Percentiles rank a stretch among this genome's conserved stretches.
Evolutionary conservation across 2,113 vertebrate genomes (phyloP).

Genomic region (Jaculus jaculus): DNA sequence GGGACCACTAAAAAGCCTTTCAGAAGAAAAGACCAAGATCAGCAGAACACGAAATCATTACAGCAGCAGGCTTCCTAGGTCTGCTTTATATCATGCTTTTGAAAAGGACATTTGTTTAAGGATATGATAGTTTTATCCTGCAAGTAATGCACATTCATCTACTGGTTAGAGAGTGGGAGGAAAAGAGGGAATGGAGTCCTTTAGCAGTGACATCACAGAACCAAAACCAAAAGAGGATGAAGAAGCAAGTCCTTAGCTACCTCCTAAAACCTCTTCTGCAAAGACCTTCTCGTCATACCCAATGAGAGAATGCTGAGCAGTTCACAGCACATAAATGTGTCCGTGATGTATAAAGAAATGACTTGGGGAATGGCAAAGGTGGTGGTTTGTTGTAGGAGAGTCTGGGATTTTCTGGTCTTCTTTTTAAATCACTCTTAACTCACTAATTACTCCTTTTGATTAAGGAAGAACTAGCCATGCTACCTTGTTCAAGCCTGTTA

Average conservation of each 20-base stretch:
- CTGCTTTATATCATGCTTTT: slow-evolving; percentile 85
- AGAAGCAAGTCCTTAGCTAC: neutral
- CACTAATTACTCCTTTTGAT: slow-evolving; percentile 37
- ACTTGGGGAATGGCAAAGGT: neutral
- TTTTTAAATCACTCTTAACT: slow-evolving; percentile 8
- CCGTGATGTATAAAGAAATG: neutral
- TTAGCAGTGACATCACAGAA: slow-evolving; percentile 64
- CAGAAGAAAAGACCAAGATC: slow-evolving; percentile 85
- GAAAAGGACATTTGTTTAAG: slow-evolving; percentile 88
- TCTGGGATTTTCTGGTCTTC: neutral
- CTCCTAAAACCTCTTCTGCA: slow-evolving; percentile 1
- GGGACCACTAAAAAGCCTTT: slow-evolving; percentile 89
- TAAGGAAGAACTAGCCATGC: neutral
- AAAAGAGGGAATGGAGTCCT: neutral
- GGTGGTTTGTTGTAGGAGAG: neutral
- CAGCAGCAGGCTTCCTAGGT: slow-evolving; percentile 84
- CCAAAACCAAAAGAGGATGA: neutral
- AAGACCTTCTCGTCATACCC: neutral
- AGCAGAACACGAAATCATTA: slow-evolving; percentile 90
- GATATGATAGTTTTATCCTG: slow-evolving; percentile 82
- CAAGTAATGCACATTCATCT: slow-evolving; percentile 76
- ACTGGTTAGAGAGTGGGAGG: neutral
- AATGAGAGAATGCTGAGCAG: neutral
- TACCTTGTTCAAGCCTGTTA: slow-evolving; percentile 31
- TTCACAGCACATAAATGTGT: neutral